These are phyloP conservation scores for Melipona beecheii DNA, from an alignment of 2,888 invertebrate genomes.

Conservation along the genomic window DNA sequence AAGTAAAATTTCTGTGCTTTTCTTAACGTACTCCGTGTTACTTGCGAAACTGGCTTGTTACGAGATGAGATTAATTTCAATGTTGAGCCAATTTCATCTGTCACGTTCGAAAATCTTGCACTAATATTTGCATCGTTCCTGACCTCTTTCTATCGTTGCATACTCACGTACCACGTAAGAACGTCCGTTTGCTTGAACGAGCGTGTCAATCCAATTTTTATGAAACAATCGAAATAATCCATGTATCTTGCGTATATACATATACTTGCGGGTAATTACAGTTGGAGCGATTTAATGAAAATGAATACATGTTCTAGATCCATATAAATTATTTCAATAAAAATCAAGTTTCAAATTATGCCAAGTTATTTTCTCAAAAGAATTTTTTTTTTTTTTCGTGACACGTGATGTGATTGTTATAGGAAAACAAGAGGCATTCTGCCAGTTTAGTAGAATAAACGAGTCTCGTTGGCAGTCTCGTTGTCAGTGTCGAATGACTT, in stretches of 20 bases:
- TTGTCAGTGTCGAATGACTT: no score
- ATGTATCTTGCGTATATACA: no score
- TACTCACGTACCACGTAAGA: background rate
- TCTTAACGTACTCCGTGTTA: slow-evolving; percentile 5
- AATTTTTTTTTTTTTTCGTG: background rate
- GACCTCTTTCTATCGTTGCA: background rate
- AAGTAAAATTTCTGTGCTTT: slow-evolving; percentile 58
- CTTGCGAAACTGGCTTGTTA: slow-evolving; percentile 21
- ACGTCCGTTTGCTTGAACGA: background rate
- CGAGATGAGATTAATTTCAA: slow-evolving; percentile 19
- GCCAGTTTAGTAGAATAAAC: background rate
- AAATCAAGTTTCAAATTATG: background rate
- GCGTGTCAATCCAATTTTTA: background rate
- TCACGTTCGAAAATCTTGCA: slow-evolving; percentile 12
- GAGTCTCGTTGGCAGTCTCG: no score
- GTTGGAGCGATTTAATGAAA: background rate
- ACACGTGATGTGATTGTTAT: no score
- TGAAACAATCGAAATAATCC: background rate
- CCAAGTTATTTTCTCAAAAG: background rate
- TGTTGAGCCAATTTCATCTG: slow-evolving; percentile 19
- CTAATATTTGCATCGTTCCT: slow-evolving; percentile 33
- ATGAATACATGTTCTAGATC: background rate
- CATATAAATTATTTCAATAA: background rate
- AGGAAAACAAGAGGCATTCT: background rate
- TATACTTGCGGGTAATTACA: background rate